phyloP scores from a whole-genome alignment of 1,140 invertebrate genomes.

The Zaprionus ghesquierei region DNA sequence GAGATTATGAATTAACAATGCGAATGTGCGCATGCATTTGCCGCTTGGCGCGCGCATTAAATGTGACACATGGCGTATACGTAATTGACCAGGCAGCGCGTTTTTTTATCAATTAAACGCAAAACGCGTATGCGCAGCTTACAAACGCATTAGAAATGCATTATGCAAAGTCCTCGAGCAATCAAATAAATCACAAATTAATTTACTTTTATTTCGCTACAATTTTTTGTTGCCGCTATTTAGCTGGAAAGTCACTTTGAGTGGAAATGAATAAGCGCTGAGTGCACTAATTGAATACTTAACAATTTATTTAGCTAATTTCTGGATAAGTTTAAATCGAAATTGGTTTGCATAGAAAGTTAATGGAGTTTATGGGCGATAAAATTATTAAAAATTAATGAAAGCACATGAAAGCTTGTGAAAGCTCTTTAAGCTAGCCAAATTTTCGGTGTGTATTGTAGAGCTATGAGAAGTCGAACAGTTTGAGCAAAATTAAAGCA shows the following conservation, averaged over 20 bases:
- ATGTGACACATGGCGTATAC: slow-evolving; percentile 48
- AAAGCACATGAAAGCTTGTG: neutral
- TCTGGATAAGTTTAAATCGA: neutral
- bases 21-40: slow-evolving; percentile 10
- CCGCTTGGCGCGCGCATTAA: slow-evolving; percentile 2
- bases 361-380: too few species aligned
- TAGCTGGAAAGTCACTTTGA: slow-evolving; percentile 2
- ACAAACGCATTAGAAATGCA: slow-evolving; percentile 59
- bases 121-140: slow-evolving; percentile 11
- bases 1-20: slow-evolving; percentile 33
- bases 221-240: neutral
- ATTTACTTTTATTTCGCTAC: slow-evolving; percentile 3
- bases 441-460: too few species aligned
- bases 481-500: too few species aligned
- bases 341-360: too few species aligned
- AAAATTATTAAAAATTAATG: too few species aligned
- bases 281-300: neutral
- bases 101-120: slow-evolving; percentile 30
- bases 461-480: too few species aligned
- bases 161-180: slow-evolving; percentile 51
- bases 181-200: slow-evolving; percentile 23
- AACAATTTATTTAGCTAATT: neutral
- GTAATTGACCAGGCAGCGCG: slow-evolving; percentile 51
- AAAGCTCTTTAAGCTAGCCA: too few species aligned
- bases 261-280: slow-evolving; percentile 4